These are phyloP conservation scores for Oxytorus armatus DNA, from an alignment of 2,888 invertebrate genomes.

Conservation along the genomic window DNA sequence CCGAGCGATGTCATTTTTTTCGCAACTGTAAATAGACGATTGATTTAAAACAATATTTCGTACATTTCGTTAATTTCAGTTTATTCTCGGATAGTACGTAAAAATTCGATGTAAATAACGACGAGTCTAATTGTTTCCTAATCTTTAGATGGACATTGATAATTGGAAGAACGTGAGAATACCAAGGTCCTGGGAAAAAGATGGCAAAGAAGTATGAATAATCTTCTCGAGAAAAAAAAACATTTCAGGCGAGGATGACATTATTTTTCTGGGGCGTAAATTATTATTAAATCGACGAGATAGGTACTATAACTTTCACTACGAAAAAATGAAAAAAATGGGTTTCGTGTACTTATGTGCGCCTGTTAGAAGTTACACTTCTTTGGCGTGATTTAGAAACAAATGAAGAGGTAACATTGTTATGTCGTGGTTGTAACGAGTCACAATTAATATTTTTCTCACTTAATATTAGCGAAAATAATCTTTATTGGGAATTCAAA, in stretches of 20 bases:
- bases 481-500: no score
- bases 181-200: slow-evolving; percentile 93
- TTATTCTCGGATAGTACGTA: background rate
- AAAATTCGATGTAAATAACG: no score
- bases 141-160: slow-evolving; percentile 88
- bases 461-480: no score
- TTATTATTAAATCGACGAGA: background rate
- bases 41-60: background rate
- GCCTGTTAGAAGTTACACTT: no score
- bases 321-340: background rate
- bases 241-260: slow-evolving; percentile 12
- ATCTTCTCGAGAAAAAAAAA: background rate
- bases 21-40: background rate
- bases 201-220: slow-evolving; percentile 58
- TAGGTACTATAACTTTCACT: background rate
- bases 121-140: slow-evolving; percentile 55
- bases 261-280: slow-evolving; percentile 6
- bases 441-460: no score
- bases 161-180: slow-evolving; percentile 95
- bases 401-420: no score
- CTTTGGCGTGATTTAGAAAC: no score
- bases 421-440: no score
- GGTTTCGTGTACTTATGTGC: no score
- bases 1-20: slow-evolving; percentile 13
- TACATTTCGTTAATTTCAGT: background rate